Evolutionary conservation across 2,888 invertebrate species (phyloP).

Genomic region (Zhuqinia jingwanae): DNA sequence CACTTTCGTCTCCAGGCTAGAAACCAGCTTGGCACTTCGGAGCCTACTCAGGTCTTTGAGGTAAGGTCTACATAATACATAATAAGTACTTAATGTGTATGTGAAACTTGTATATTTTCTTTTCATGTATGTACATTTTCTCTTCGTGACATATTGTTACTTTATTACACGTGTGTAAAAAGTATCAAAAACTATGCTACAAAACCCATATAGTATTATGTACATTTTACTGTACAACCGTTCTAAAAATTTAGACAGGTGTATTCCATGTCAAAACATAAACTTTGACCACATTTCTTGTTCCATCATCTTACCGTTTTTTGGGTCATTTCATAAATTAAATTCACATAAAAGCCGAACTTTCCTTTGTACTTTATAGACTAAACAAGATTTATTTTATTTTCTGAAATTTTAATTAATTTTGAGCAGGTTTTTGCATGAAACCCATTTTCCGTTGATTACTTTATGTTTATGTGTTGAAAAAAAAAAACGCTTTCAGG

Average conservation of each 20-base stretch:
- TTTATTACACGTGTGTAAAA: too few relatives aligned
- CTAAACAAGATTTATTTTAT: neutral
- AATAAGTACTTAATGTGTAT: too few relatives aligned
- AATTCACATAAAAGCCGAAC: neutral
- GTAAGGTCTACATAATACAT: too few relatives aligned
- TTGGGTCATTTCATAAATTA: neutral
- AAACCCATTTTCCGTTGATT: neutral
- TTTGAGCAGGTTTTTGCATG: neutral
- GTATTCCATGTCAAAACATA: conserved; percentile 26
- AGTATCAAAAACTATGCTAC: neutral
- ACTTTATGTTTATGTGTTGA: neutral
- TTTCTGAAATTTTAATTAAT: neutral
- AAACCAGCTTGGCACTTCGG: conserved; percentile 85
- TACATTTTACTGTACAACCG: conserved; percentile 8
- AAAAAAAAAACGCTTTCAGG: too few relatives aligned
- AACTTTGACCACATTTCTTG: conserved; percentile 18
- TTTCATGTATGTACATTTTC: too few relatives aligned
- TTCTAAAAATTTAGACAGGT: conserved; percentile 5
- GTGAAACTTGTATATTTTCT: too few relatives aligned
- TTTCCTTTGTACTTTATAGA: too few relatives aligned
- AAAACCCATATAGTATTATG: conserved; percentile 6
- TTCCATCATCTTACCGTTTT: neutral
- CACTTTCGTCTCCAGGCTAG: conserved; percentile 85
- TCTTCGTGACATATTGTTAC: too few relatives aligned
- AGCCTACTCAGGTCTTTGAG: conserved; percentile 84